Percentiles rank a stretch among this genome's conserved stretches.
Conservation (phyloP, 2,797 vertebrate species). For the Halcyon chelicuti region DNA sequence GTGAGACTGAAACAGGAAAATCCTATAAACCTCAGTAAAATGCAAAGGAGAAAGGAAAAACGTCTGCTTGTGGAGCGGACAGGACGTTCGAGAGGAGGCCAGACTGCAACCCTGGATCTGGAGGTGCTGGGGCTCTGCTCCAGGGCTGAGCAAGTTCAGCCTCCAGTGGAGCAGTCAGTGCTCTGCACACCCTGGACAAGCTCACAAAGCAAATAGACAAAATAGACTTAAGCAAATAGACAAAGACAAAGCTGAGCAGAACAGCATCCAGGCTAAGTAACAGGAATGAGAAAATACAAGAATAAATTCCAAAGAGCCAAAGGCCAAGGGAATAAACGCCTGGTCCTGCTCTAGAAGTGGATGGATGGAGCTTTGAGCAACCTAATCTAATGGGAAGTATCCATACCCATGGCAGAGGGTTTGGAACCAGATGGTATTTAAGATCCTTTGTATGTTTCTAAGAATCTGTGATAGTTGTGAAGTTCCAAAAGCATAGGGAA, state of each 20-base stretch:
- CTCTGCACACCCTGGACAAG: background rate
- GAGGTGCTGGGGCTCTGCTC: background rate
- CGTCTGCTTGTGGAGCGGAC: fast-evolving
- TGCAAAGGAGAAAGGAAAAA: background rate
- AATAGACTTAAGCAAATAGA: background rate
- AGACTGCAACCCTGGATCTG: background rate
- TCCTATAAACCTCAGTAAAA: background rate
- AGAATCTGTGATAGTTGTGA: background rate
- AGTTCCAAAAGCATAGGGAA: background rate
- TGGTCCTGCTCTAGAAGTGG: background rate
- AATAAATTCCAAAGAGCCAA: background rate
- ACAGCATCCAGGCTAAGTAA: background rate
- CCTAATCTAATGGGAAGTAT: too few species aligned
- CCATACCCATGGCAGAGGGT: too few species aligned
- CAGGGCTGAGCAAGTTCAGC: background rate
- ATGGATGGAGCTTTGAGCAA: too few species aligned
- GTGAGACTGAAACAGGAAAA: fast-evolving
- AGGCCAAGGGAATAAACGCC: background rate
- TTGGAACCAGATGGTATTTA: too few species aligned
- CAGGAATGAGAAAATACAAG: background rate
- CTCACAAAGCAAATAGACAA: background rate
- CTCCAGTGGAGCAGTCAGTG: background rate
- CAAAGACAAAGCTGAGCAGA: background rate
- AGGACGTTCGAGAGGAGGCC: background rate
- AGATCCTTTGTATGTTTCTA: background rate